Conservation (phyloP, 2,888 invertebrate genomes). For the Saturnia japonica region DNA sequence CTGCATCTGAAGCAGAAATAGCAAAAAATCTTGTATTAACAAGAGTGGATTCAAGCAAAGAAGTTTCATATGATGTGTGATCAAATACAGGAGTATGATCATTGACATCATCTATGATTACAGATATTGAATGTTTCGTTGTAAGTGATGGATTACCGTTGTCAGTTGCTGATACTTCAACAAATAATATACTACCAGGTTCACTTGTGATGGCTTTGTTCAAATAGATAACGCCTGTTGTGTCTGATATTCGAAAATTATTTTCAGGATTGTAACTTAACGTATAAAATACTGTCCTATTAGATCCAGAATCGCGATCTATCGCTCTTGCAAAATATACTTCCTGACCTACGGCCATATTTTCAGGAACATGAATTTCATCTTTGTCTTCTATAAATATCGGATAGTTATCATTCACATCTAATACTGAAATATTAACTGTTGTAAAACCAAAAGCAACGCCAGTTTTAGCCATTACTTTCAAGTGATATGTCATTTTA, state of each 20-base stretch:
- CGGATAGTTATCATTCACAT: constrained; percentile 96
- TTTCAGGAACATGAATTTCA: constrained; percentile 90
- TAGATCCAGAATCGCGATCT: constrained; percentile 94
- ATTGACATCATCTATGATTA: constrained; percentile 93
- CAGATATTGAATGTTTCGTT: constrained; percentile 87
- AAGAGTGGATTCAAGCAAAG: constrained; percentile 92
- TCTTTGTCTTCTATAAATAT: constrained; percentile 90
- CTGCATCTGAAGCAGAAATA: constrained; percentile 93
- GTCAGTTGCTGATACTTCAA: constrained; percentile 94
- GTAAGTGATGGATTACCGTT: constrained; percentile 88
- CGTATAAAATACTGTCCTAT: constrained; percentile 91
- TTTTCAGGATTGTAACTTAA: constrained; percentile 90
- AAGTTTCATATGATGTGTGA: constrained; percentile 95
- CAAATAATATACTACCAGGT: constrained; percentile 85
- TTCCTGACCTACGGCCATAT: constrained; percentile 96
- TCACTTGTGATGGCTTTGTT: constrained; percentile 89
- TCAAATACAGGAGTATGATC: constrained; percentile 98
- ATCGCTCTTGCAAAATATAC: constrained; percentile 93
- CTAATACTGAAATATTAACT: constrained; percentile 91
- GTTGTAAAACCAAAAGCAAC: constrained; percentile 88
- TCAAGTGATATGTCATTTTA: constrained; percentile 88
- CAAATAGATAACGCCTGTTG: constrained; percentile 94
- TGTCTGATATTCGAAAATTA: constrained; percentile 91
- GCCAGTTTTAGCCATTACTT: constrained; percentile 89
- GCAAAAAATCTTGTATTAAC: constrained; percentile 96